Base-by-base conservation (phyloP, 1,140 invertebrate genomes). In the Aricia agestis region DNA sequence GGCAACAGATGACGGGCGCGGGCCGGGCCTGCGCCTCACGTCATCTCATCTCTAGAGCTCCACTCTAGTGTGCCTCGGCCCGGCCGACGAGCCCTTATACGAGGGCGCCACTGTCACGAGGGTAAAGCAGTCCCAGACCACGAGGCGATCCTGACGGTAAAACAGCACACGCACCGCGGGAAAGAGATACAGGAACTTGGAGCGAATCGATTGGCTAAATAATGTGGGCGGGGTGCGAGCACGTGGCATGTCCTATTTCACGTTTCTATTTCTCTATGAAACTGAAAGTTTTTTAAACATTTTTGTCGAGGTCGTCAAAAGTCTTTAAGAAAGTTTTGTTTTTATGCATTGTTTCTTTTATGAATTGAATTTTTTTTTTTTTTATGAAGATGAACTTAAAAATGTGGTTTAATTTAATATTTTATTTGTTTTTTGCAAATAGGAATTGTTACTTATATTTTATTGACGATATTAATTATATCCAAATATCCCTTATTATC, bases 1-100 rank as follows among this genome's bases (percentile, higher is more conserved):
- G 82, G 85, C 86, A 91, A 89, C 89, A 89, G 89, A 89, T 91
- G 89, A 87, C 81, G 81, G 82, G 84, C 86, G 89, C 89, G 86
- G 83, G 73, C 74, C 83, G 83, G 72, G 83, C 86, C 86, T 89
- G 88, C 88, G 88, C 88, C 88, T 72, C 74, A 74, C 71, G 77
- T 90, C 86, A 89, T 89, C 86, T 89, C 86, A 88, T 89, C 77
- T 83, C 85, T 67, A 67, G 61, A 67, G 61, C 63, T 69, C 80
- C 79, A 75, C 68, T 82, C 80, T 74, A 81, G 82, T 81, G 78
- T 86, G 81, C 59, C 78, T 72, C 68, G 69, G 61, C 71, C 68
- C 70, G 71, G 75, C 63, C 74, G 67, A 76, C 69, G 74, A 68
- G 72, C 76, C 74, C 78, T 74, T 72, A 76, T 63, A 70, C 72